Evolutionary conservation across 1,140 invertebrate genomes (phyloP).

Genomic region (Cydia strobilella): DNA sequence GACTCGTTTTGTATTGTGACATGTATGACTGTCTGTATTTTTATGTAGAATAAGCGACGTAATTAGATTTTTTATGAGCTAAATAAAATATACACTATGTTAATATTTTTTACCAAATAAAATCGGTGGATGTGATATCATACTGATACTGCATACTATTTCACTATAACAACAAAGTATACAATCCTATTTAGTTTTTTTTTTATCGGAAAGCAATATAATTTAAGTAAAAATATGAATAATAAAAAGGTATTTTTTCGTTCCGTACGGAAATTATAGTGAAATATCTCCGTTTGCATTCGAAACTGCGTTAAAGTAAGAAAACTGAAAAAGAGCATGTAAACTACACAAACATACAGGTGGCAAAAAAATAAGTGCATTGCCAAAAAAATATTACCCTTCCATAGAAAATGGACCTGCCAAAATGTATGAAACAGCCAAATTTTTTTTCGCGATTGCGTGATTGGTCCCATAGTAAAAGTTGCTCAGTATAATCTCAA

Average conservation of each 20-base stretch:
- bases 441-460: too few relatives aligned
- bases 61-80: slow-evolving; percentile 75
- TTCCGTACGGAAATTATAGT: not conserved
- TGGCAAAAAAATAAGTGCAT: too few relatives aligned
- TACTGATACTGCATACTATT: not conserved
- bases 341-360: too few relatives aligned
- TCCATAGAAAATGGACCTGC: too few relatives aligned
- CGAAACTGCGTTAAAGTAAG: too few relatives aligned
- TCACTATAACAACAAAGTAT: not conserved
- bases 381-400: too few relatives aligned
- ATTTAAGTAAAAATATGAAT: not conserved
- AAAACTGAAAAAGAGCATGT: too few relatives aligned
- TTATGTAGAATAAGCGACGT: slow-evolving; percentile 61
- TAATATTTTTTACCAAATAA: slow-evolving; percentile 41
- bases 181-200: not conserved
- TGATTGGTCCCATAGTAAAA: too few relatives aligned
- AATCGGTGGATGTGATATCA: slow-evolving; percentile 7
- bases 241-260: not conserved
- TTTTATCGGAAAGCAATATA: not conserved
- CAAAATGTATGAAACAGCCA: too few relatives aligned
- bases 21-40: slow-evolving; percentile 55
- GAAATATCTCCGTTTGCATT: not conserved
- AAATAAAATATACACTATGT: slow-evolving; percentile 64
- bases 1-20: slow-evolving; percentile 43
- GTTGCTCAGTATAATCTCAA: too few relatives aligned